A percentile compares a stretch with the other conserved stretches of the same genome.
These are phyloP conservation scores for Crioceris asparagi DNA, from an alignment of 2,888 invertebrate genomes.

Conservation along the genomic window DNA sequence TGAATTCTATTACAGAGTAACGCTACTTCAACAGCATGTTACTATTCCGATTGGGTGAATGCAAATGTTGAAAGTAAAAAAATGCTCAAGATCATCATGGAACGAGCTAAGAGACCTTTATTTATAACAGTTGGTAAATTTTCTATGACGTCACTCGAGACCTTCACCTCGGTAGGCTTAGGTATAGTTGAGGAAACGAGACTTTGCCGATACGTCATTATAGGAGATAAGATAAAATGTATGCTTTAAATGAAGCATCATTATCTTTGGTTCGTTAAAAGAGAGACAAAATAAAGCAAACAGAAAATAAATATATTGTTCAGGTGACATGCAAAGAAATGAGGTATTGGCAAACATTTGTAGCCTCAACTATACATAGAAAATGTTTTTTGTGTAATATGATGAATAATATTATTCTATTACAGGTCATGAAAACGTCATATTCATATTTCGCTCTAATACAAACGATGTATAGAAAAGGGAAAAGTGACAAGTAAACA, in stretches of 20 bases:
- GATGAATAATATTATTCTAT: neutral
- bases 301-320: too few relatives aligned
- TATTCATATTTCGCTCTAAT: slow-evolving; percentile 13
- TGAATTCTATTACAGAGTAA: slow-evolving; percentile 18
- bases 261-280: too few relatives aligned
- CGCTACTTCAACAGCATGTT: slow-evolving; percentile 21
- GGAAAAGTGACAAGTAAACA: neutral
- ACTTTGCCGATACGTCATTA: too few relatives aligned
- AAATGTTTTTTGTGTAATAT: neutral
- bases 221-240: too few relatives aligned
- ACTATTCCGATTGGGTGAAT: slow-evolving; percentile 22
- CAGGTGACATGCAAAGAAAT: too few relatives aligned
- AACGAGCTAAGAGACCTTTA: slow-evolving; percentile 22
- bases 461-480: slow-evolving; percentile 6
- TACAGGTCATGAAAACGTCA: slow-evolving; percentile 11
- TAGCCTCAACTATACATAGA: too few relatives aligned
- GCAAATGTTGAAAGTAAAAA: slow-evolving; percentile 15
- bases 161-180: slow-evolving; percentile 18
- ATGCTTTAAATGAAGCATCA: too few relatives aligned
- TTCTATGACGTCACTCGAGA: slow-evolving; percentile 20
- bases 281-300: too few relatives aligned
- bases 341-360: too few relatives aligned
- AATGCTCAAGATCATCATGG: slow-evolving; percentile 23
- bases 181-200: too few relatives aligned
- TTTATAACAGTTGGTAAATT: slow-evolving; percentile 24